These are phyloP conservation scores for Elachura formosa DNA, from an alignment of 2,113 vertebrate species.

Conservation along the genomic window DNA sequence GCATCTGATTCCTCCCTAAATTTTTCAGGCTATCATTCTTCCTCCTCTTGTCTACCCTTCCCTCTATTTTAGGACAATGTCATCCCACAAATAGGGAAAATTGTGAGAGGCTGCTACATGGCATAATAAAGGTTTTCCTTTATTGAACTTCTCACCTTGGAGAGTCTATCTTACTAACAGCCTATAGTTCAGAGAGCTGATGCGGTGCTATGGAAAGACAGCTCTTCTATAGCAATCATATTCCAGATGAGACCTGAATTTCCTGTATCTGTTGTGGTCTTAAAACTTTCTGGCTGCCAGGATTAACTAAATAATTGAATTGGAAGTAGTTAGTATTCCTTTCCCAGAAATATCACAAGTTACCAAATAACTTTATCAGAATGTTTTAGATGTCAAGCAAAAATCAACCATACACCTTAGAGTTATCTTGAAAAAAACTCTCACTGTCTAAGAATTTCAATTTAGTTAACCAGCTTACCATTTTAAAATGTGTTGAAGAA, in stretches of 20 bases:
- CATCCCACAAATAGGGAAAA: neutral
- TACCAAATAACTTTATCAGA: neutral
- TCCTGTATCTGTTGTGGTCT: neutral
- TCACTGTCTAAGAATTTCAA: neutral
- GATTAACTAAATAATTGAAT: neutral
- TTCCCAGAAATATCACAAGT: neutral
- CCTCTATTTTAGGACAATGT: neutral
- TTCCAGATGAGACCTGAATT: neutral
- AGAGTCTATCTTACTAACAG: neutral
- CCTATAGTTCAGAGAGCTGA: neutral
- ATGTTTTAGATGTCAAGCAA: neutral
- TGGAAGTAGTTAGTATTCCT: neutral
- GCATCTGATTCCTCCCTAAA: neutral
- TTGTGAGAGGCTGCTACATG: neutral
- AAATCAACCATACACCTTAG: neutral
- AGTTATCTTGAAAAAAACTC: neutral
- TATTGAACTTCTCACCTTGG: neutral
- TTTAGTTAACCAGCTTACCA: neutral
- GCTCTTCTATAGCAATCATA: neutral
- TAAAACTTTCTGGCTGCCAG: neutral
- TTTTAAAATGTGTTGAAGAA: neutral
- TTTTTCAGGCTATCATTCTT: neutral
- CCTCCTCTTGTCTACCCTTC: neutral
- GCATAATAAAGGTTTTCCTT: neutral
- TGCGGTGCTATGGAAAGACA: neutral